Evolutionary conservation across 2,888 invertebrate species (phyloP), one percentile per base, ranked within the genome.

Genomic region (Hololepta plana): DNA sequence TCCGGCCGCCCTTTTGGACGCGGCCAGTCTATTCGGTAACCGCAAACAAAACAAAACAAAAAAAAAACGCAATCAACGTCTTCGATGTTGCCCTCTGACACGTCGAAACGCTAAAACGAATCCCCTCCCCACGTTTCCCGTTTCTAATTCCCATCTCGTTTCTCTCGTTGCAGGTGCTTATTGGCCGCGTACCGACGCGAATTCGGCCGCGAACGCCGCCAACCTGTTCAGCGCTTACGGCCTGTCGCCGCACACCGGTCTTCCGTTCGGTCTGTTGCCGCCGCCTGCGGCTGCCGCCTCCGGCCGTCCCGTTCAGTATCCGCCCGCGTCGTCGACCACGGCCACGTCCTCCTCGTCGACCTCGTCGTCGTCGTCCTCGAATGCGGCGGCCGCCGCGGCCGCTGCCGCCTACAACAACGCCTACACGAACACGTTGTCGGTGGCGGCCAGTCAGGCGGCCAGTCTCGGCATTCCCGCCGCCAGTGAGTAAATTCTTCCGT

Each of bases 401-500:
- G 50, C 53, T 21, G 50, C 51, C 24, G 49, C 48, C 27, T 49
- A 51, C 40, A 51, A 41, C 37, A 49, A 49, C 36, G 53, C 52
- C 34, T 67, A 66, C 41, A 71, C 71, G 38, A 69, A 69, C 40
- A 79, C 81, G 29, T 67, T 82, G 46, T 79, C 80, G 38, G 81
- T 80, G 40, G 81, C 81, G 26, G 82, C 81, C 38, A 80, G 77
- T 49, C 82, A 82, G 56, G 82, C 82, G 19, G 81, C 81, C 28
- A 79, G 77, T 45, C 61, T 82, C 43, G 80, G 81, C 37, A 60
- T 80, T 45, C 75, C 76, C 31, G 71, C 71, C 34, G 72, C 74
- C 45, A 75, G 74, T 75, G 38, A 64, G 66, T 61, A 25, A 17
- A 13, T 16, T 15, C 20, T 7, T n/a, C n/a, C n/a, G n/a, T n/a